Evolutionary conservation across 2,797 vertebrate species (phyloP), one percentile per base, ranked within the genome.

Genomic region (Chelidonichthys spinosus): DNA sequence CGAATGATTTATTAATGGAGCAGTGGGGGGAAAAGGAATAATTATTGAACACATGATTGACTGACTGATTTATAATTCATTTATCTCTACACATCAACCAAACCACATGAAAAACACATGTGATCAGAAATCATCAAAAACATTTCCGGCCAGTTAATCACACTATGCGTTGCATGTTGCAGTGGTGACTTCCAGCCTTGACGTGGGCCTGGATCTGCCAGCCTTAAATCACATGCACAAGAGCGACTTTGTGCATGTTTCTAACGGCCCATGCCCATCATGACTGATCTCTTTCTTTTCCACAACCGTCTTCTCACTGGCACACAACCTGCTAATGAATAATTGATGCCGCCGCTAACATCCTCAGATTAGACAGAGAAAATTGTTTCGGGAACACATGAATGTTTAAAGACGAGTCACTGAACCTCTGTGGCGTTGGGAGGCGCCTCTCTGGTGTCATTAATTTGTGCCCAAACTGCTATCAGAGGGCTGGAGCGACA

Each of bases 371-470:
- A 94, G 93, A 94, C 84, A 81, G 89, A 90, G 90, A 92, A 90
- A 93, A 93, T 87, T 91, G 93, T 94, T 94, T 92, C 81, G 72
- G 90, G 90, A 91, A 87, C 84, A 68, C 90, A 94, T 94, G 89
- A 94, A 95, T 95, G 92, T 95, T 94, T 95, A 92, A 95, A 94
- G 88, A 87, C 85, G 86, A 92, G 92, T 87, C 90, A 83, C 87
- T 85, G 89, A 92, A 91, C 87, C 82, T 89, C 88, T 73, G 72
- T 69, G 85, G 74, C 47, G 61, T 89, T 85, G 88, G 71, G 76
- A 83, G 71, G 63, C 72, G 86, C 79, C 80, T 85, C 71, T 7
- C 70, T 74, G 81, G 82, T 87, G 88, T 89, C 89, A 90, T 92
- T 90, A 82, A 89, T 93, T 89, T 91, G 79, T 69, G 84, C 82